phyloP scores from a whole-genome alignment of 2,888 invertebrate genomes.

The Eristalis pertinax region DNA sequence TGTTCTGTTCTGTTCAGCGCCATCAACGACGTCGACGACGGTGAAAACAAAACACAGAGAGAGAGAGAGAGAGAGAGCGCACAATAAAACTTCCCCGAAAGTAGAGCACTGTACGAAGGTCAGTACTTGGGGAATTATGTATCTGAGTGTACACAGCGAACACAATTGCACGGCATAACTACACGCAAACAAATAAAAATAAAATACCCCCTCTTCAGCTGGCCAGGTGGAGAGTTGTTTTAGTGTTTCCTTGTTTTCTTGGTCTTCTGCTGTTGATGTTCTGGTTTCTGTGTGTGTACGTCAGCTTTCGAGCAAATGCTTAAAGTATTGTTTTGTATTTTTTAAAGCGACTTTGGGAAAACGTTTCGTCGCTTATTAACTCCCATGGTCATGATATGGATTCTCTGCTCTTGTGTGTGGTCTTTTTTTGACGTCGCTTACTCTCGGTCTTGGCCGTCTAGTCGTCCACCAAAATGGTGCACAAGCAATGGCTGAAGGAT shows the following conservation, averaged over 20 bases:
- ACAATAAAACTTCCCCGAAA: slow-evolving; percentile 44
- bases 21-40: slow-evolving; percentile 9
- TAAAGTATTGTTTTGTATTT: slow-evolving; percentile 23
- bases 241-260: slow-evolving; percentile 32
- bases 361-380: slow-evolving; percentile 20
- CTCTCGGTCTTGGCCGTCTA: background rate
- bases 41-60: background rate
- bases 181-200: slow-evolving; percentile 9
- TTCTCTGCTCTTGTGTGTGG: background rate
- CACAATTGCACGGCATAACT: slow-evolving; percentile 16
- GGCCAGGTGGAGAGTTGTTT: slow-evolving; percentile 41
- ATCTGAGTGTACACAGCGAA: slow-evolving; percentile 10
- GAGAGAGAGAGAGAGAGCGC: background rate
- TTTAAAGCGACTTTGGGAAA: background rate
- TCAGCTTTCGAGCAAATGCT: background rate
- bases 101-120: slow-evolving; percentile 57
- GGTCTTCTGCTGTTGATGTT: background rate
- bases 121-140: slow-evolving; percentile 46
- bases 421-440: background rate
- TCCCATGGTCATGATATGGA: slow-evolving; percentile 24
- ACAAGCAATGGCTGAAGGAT: slow-evolving; percentile 11
- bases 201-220: slow-evolving; percentile 12
- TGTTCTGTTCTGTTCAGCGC: slow-evolving; percentile 3
- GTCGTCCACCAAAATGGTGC: background rate
- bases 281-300: background rate